Conservation (phyloP, 2,888 invertebrate genomes). For the Andricus quercusramuli region DNA sequence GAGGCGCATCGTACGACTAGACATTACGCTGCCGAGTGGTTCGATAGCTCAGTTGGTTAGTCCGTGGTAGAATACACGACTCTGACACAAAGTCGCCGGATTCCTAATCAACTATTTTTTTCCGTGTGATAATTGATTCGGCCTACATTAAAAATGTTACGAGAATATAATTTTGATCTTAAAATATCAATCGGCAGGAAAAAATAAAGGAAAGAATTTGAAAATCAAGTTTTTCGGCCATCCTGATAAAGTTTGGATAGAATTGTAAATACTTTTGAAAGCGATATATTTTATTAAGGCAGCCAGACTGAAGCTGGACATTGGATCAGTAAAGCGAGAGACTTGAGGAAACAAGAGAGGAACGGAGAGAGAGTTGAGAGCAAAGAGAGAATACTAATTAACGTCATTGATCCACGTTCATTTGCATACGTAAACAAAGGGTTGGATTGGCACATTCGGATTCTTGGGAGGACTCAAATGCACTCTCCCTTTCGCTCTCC, state of each 20-base stretch:
- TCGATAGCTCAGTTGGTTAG: too few relatives aligned
- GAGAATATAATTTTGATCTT: too few relatives aligned
- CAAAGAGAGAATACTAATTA: conserved; percentile 68
- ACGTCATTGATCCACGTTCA: conserved; percentile 66
- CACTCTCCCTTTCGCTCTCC: conserved; percentile 8
- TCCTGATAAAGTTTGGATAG: neutral
- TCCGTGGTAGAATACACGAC: too few relatives aligned
- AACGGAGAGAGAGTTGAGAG: conserved; percentile 49
- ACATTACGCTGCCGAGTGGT: too few relatives aligned
- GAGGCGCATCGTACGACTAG: too few relatives aligned
- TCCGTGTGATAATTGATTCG: too few relatives aligned
- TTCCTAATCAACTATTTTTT: too few relatives aligned
- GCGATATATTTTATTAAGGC: neutral
- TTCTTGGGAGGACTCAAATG: conserved; percentile 62
- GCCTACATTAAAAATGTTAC: too few relatives aligned
- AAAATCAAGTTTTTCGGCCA: too few relatives aligned
- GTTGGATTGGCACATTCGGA: conserved; percentile 59
- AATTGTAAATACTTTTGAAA: neutral
- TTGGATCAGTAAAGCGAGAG: conserved; percentile 8
- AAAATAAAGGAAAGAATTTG: too few relatives aligned
- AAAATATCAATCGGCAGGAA: too few relatives aligned
- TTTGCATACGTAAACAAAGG: conserved; percentile 70
- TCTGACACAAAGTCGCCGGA: too few relatives aligned
- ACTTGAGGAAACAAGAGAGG: conserved; percentile 44
- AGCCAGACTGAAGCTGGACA: conserved; percentile 15